Evolutionary conservation across 2,888 invertebrate genomes (phyloP).

Genomic region (Electrophaes corylata): DNA sequence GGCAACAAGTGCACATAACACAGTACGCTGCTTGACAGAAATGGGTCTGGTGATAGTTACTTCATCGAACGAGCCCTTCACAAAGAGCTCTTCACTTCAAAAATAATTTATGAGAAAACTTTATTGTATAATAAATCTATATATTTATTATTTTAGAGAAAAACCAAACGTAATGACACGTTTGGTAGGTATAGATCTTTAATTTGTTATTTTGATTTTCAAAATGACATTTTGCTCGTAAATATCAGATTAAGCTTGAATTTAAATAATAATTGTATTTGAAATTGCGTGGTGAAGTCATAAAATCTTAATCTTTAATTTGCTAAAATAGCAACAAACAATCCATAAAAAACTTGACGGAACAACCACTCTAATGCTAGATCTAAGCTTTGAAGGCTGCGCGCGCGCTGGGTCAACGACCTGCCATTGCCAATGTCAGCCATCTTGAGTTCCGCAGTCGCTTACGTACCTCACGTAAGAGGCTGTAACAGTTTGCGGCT

Average conservation of each 20-base stretch:
- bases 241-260: neutral
- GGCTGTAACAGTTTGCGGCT: constrained; percentile 72
- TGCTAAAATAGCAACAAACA: constrained; percentile 46
- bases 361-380: constrained; percentile 81
- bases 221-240: neutral
- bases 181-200: neutral
- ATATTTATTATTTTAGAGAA: neutral
- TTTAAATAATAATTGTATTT: neutral
- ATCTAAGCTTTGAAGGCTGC: constrained; percentile 83
- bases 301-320: constrained; percentile 30
- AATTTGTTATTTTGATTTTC: neutral
- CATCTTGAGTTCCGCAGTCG: constrained; percentile 83
- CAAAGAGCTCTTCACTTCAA: too few species aligned
- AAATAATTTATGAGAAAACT: too few species aligned
- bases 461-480: constrained; percentile 84
- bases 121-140: neutral
- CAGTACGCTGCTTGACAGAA: too few species aligned
- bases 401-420: constrained; percentile 75
- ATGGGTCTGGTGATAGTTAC: too few species aligned
- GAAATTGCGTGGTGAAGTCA: constrained; percentile 1
- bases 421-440: constrained; percentile 84
- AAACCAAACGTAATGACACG: neutral
- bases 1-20: too few species aligned
- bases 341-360: constrained; percentile 65
- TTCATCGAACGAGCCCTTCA: too few species aligned